Conservation (phyloP, 2,888 invertebrate species). For the Catocala nupta region DNA sequence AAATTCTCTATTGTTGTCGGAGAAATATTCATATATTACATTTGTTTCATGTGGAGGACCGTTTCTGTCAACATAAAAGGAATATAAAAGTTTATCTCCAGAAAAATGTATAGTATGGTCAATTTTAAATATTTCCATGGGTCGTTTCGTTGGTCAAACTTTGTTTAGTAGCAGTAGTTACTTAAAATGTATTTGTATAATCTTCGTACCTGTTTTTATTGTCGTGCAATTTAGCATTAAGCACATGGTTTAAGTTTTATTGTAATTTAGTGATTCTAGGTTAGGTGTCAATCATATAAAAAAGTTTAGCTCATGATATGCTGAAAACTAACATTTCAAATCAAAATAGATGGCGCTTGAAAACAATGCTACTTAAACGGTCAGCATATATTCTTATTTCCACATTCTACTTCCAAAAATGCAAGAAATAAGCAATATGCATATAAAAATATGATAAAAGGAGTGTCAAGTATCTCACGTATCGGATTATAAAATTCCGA, state of each 20-base stretch:
- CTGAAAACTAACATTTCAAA: no score
- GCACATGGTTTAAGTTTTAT: no score
- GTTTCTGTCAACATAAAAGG: constrained; percentile 31
- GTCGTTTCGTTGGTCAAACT: background rate
- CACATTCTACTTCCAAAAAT: constrained; percentile 23
- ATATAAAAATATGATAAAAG: constrained; percentile 32
- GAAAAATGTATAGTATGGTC: constrained; percentile 8
- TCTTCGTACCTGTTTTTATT: background rate
- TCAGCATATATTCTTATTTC: constrained; percentile 7
- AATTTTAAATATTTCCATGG: background rate
- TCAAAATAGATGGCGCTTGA: no score
- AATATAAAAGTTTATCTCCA: constrained; percentile 24
- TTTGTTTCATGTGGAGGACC: constrained; percentile 36
- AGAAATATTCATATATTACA: constrained; percentile 34
- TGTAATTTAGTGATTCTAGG: no score
- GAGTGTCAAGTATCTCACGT: constrained; percentile 47
- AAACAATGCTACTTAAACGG: no score
- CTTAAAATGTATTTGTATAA: background rate
- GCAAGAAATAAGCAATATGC: constrained; percentile 25
- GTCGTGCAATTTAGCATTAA: no score
- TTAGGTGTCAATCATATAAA: no score
- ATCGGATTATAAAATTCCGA: constrained; percentile 66
- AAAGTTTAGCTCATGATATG: no score
- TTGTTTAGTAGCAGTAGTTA: background rate
- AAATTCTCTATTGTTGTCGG: constrained; percentile 52